These are phyloP conservation scores for Protonemura montana DNA, from an alignment of 2,888 invertebrate genomes.

Conservation along the genomic window DNA sequence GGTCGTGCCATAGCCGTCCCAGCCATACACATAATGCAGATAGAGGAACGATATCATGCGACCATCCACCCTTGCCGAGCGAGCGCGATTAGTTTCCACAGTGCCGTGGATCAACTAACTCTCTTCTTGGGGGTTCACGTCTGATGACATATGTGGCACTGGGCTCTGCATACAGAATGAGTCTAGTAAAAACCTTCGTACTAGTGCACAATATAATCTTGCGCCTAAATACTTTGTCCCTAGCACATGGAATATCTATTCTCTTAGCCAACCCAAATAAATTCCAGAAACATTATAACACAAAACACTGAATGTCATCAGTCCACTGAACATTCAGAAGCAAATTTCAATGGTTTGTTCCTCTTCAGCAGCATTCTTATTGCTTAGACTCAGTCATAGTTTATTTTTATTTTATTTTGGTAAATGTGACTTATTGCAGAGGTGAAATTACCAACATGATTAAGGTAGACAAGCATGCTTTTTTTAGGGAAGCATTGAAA, in stretches of 20 bases:
- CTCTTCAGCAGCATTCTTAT: not conserved
- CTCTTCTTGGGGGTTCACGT: conserved; percentile 22
- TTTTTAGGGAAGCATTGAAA: not conserved
- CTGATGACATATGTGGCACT: conserved; percentile 28
- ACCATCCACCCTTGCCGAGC: not conserved
- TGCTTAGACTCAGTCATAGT: not conserved
- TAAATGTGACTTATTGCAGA: not conserved
- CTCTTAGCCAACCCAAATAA: not conserved
- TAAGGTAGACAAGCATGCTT: not conserved
- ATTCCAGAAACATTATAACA: not conserved
- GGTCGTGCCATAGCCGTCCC: not conserved
- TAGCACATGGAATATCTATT: not conserved
- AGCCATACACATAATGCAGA: not conserved
- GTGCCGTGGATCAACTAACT: conserved; percentile 8
- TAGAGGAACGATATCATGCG: not conserved
- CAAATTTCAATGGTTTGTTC: not conserved
- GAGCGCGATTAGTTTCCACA: not conserved
- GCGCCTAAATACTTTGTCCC: not conserved
- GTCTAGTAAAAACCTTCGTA: not conserved
- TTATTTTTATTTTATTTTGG: not conserved
- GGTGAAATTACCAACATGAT: not conserved
- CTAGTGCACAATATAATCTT: not conserved
- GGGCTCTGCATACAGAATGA: conserved; percentile 44
- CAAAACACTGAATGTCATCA: too few species aligned
- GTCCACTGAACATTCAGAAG: too few species aligned